Percentiles rank a stretch among this genome's conserved stretches.
phyloP scores from a whole-genome alignment of 2,113 vertebrate species.

The Halcyon senegalensis region DNA sequence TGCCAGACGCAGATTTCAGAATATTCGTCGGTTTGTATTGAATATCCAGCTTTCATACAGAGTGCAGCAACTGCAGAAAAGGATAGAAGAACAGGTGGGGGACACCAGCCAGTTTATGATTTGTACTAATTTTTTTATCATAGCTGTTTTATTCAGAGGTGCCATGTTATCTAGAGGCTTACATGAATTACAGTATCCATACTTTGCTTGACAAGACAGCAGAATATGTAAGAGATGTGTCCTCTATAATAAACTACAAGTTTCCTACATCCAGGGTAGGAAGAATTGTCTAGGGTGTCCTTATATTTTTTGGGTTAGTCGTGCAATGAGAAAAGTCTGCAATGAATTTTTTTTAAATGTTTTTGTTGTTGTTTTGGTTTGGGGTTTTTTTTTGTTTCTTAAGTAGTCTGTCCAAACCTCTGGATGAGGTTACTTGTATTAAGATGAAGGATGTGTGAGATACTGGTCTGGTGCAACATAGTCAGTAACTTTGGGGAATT shows the following conservation, averaged over 20 bases:
- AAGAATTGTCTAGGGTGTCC: background rate
- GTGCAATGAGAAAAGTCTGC: background rate
- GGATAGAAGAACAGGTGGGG: constrained; percentile 90
- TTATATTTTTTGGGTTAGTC: background rate
- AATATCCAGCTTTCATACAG: constrained; percentile 95
- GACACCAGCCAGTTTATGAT: background rate
- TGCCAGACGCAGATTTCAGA: constrained; percentile 91
- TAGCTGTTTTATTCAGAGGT: background rate
- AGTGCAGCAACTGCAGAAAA: constrained; percentile 91
- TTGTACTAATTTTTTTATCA: background rate
- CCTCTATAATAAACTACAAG: background rate
- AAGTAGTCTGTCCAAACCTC: background rate
- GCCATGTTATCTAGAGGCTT: background rate
- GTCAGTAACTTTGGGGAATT: background rate
- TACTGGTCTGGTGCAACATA: background rate
- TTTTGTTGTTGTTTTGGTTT: no score
- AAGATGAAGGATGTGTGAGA: background rate
- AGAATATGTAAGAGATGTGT: background rate
- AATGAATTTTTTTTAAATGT: background rate
- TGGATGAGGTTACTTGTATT: background rate
- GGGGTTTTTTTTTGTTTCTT: background rate
- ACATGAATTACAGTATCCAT: fast-evolving
- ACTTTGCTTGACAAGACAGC: background rate
- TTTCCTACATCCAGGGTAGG: background rate
- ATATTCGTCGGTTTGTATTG: constrained; percentile 88